A percentile compares a stretch with the other conserved stretches of the same genome.
These are phyloP conservation scores for Epinephelus malabaricus DNA, from an alignment of 2,797 vertebrate genomes.

Conservation along the genomic window DNA sequence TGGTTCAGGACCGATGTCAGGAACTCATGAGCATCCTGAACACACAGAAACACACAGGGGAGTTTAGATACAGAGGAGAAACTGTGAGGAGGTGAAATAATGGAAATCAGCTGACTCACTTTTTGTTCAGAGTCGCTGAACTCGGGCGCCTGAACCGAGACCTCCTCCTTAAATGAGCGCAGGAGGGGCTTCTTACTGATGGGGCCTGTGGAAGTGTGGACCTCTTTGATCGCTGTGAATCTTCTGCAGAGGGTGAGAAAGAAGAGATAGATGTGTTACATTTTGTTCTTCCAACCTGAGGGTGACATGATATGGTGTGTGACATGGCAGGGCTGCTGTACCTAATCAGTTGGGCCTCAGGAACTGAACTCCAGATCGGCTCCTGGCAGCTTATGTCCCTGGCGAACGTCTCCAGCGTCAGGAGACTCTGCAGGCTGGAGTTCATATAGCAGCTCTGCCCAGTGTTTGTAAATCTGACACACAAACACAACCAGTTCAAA, in stretches of 20 bases:
- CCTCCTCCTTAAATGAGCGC: neutral
- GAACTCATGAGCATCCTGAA: neutral
- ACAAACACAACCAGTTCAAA: neutral
- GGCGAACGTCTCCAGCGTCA: neutral
- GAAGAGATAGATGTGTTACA: too few species aligned
- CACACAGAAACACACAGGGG: neutral
- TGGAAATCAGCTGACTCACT: neutral
- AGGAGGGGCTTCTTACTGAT: neutral
- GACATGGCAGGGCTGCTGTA: neutral
- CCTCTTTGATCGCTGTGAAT: neutral
- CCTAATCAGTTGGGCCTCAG: neutral
- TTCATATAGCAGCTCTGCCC: neutral
- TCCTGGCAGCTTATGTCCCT: neutral
- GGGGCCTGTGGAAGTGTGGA: neutral
- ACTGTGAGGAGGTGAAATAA: neutral
- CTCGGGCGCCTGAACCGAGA: neutral
- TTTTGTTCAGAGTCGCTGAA: neutral
- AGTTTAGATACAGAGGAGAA: neutral
- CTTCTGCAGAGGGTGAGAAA: neutral
- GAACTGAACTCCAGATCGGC: neutral
- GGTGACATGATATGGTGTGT: too few species aligned
- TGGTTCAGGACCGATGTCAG: neutral
- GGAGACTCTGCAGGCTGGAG: slow-evolving; percentile 3
- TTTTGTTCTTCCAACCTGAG: too few species aligned
- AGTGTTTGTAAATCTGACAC: neutral